Base-by-base conservation (phyloP, 2,113 vertebrate genomes). In the Xiphophorus maculatus region DNA sequence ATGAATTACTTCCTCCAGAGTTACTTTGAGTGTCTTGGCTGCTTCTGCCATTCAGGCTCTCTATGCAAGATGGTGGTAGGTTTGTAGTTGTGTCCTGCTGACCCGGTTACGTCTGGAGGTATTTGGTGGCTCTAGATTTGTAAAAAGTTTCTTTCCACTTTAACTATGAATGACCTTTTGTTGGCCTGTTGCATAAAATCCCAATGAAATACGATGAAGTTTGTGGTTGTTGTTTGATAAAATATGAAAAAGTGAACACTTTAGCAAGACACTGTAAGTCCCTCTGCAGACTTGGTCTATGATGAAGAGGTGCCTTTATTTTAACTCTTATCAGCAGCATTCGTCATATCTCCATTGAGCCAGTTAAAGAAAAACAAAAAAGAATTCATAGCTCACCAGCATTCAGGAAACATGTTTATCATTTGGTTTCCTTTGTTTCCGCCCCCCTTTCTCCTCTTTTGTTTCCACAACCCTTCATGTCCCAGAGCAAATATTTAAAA, bases 231-330 rank as follows among this genome's bases (percentile, higher is more conserved):
- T 54, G 51, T n/a, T 6, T n/a, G 51, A 58, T 25, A n/a, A 58
- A 54, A 54, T 22, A 7, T 25, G 48, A 54, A 54, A 58, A 58
- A 58, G 51, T 58, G 51, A n/a, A 58, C 3, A 25, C 51, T 58
- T 58, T 11, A 10, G 51, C 51, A 58, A n/a, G 9, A 25, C 10
- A n/a, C 51, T n/a, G 51, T 58, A 77, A 60, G 75, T 90, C 79
- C 74, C 77, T 84, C 76, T 86, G 69, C 77, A 74, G 73, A 81
- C 70, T 67, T 67, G 67, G 74, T 85, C 63, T 67, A 71, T 69
- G 76, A 75, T 66, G 68, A 90, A 89, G 90, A 92, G 93, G 90
- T 94, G 92, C 94, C 93, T 94, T 94, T 88, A 70, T 83, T 88
- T 91, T 77, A 83, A 86, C 80, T 75, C 73, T 67, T 75, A 28